Conservation (phyloP, 2,797 vertebrate species). For the Leptodactylus fallax region DNA sequence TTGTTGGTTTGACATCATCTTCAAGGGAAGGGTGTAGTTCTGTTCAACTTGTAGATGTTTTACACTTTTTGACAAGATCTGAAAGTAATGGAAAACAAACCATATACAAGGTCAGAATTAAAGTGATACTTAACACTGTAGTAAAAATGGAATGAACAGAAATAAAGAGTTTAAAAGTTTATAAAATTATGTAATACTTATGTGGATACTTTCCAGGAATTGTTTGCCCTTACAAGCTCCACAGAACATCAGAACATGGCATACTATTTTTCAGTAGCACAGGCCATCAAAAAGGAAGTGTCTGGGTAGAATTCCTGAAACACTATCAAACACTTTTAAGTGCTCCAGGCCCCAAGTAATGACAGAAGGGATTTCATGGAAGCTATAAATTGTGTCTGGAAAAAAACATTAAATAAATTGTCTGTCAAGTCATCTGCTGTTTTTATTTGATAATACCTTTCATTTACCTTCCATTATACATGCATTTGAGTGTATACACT, state of each 20-base stretch:
- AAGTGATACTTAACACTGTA: neutral
- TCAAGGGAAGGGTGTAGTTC: neutral
- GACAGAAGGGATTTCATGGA: slow-evolving; percentile 49
- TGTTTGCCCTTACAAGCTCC: neutral
- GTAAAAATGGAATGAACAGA: neutral
- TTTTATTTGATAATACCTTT: slow-evolving; percentile 3
- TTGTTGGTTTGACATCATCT: neutral
- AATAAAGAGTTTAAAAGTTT: neutral
- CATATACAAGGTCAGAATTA: neutral
- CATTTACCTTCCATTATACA: slow-evolving; percentile 25
- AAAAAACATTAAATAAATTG: slow-evolving; percentile 3
- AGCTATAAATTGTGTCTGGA: slow-evolving; percentile 25
- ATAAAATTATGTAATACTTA: slow-evolving; percentile 22
- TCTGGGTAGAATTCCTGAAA: slow-evolving; percentile 49
- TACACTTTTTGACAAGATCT: neutral
- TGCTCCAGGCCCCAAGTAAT: slow-evolving; percentile 33
- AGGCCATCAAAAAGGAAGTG: slow-evolving; percentile 46
- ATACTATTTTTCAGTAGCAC: slow-evolving; percentile 44
- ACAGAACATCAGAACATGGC: slow-evolving; percentile 4
- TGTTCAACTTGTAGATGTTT: neutral
- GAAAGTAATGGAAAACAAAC: neutral
- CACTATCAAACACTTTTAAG: slow-evolving; percentile 33
- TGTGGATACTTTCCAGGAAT: slow-evolving; percentile 4
- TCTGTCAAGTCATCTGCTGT: slow-evolving; percentile 28
- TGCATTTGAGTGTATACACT: neutral